Conservation (phyloP, 2,888 invertebrate genomes). For the Lumbricus terrestris region DNA sequence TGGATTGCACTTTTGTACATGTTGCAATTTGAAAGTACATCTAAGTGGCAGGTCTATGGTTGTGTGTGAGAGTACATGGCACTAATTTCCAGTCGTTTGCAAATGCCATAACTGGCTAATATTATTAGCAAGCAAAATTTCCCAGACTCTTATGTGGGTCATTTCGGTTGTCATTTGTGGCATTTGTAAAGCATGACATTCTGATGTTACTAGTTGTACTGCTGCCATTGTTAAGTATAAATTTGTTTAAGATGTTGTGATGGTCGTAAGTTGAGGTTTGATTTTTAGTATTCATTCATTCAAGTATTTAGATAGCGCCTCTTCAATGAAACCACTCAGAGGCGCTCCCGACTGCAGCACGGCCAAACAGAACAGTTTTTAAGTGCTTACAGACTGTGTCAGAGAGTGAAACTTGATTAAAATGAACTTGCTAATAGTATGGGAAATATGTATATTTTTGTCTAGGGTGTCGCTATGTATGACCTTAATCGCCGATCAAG, state of each 20-base stretch:
- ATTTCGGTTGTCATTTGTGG: neutral
- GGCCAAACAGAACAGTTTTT: too few relatives aligned
- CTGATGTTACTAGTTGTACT: neutral
- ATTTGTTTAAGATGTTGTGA: neutral
- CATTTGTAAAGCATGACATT: neutral
- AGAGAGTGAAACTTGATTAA: too few relatives aligned
- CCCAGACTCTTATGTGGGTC: neutral
- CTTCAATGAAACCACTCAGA: too few relatives aligned
- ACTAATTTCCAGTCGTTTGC: neutral
- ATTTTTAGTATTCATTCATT: neutral
- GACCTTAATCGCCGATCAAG: neutral
- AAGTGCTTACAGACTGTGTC: too few relatives aligned
- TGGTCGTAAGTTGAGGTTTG: neutral
- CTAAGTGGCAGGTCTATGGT: neutral
- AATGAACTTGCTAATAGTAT: too few relatives aligned
- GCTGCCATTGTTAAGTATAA: neutral
- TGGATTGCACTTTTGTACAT: neutral
- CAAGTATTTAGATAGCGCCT: too few relatives aligned
- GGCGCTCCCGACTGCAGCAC: too few relatives aligned
- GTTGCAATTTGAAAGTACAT: neutral
- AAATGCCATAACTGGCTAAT: neutral
- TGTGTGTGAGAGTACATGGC: neutral
- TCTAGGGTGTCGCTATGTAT: conserved; percentile 5
- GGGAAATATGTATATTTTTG: neutral
- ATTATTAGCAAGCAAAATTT: neutral